These are phyloP conservation scores for Clarias batrachus DNA, from an alignment of 2,113 vertebrate genomes.

Conservation along the genomic window DNA sequence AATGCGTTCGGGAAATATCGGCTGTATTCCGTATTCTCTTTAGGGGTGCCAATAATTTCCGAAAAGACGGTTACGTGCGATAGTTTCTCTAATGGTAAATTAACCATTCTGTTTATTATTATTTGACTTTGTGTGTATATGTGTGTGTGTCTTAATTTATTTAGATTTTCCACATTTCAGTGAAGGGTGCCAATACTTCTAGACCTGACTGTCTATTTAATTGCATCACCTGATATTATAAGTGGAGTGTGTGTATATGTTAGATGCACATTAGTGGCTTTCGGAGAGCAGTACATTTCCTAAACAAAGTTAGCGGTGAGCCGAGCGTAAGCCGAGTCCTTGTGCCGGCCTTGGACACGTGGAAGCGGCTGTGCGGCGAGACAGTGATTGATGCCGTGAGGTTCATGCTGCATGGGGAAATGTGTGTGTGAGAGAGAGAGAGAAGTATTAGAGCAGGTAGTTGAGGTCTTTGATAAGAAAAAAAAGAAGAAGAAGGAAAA, in stretches of 20 bases:
- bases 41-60: not conserved
- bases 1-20: not conserved
- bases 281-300: slow-evolving; percentile 2
- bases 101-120: not conserved
- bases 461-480: not conserved
- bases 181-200: not conserved
- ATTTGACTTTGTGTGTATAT: not conserved
- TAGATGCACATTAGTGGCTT: not conserved
- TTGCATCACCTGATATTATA: not conserved
- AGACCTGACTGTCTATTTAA: not conserved
- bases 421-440: slow-evolving; percentile 13
- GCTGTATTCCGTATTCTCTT: not conserved
- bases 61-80: not conserved
- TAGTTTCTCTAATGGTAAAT: not conserved
- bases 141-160: not conserved
- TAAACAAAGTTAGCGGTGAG: slow-evolving; percentile 26
- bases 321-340: slow-evolving; percentile 30
- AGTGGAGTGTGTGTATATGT: not conserved
- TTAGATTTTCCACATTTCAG: not conserved
- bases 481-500: not conserved
- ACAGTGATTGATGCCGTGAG: slow-evolving; percentile 41
- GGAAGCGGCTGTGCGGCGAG: slow-evolving; percentile 11
- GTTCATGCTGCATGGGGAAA: slow-evolving; percentile 2
- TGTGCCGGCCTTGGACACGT: slow-evolving; percentile 38
- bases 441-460: slow-evolving; percentile 12